phyloP scores from a whole-genome alignment of 1,140 invertebrate genomes.

The Nasonia longicornis region DNA sequence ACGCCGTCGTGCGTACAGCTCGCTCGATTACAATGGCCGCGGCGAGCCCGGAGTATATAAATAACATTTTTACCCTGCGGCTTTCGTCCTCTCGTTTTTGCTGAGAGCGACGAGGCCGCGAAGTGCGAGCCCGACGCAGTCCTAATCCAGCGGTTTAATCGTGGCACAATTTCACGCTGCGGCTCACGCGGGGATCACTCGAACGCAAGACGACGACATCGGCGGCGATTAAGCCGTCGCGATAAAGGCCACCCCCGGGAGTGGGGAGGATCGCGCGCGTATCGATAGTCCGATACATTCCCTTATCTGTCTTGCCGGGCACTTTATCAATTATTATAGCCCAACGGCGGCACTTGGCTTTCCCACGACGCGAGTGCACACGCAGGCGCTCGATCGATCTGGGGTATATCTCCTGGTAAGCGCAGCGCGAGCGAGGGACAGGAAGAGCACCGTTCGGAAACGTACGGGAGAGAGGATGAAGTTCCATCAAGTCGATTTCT shows the following conservation, averaged over 20 bases:
- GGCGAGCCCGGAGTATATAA: background rate
- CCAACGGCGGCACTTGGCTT: background rate
- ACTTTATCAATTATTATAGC: constrained; percentile 40
- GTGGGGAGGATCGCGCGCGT: no score
- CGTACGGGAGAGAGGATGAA: background rate
- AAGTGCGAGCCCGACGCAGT: background rate
- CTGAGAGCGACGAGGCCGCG: no score
- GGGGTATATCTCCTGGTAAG: background rate
- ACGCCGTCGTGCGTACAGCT: background rate
- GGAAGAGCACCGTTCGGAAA: background rate
- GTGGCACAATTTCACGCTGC: background rate
- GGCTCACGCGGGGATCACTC: background rate
- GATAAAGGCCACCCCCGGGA: constrained; percentile 2
- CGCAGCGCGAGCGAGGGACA: background rate
- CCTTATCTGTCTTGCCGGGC: constrained; percentile 19
- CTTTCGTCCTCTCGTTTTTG: background rate
- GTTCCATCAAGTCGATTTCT: constrained; percentile 50
- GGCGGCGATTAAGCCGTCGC: constrained; percentile 39
- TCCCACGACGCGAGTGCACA: constrained; percentile 27
- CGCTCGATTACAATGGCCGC: background rate
- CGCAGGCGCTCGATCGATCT: background rate
- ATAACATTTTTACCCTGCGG: background rate
- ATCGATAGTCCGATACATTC: constrained; percentile 23
- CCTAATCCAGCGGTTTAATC: constrained; percentile 31
- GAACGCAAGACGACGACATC: constrained; percentile 13